Evolutionary conservation across 1,140 invertebrate genomes (phyloP).

Genomic region (Hylaeus volcanicus): DNA sequence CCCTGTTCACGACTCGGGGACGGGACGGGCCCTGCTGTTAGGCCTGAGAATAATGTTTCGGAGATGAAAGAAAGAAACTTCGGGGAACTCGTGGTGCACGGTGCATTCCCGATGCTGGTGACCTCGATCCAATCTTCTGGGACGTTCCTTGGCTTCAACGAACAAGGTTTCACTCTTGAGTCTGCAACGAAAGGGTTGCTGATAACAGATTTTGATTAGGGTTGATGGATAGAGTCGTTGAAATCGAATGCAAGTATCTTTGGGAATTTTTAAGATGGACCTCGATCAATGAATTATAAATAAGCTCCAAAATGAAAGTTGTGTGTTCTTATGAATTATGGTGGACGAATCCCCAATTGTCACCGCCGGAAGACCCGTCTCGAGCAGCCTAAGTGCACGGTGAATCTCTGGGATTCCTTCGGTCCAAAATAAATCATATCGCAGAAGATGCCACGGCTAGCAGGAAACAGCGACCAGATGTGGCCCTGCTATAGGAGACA

Average conservation of each 20-base stretch:
- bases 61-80: slow-evolving; percentile 58
- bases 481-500: slow-evolving; percentile 50
- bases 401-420: slow-evolving; percentile 57
- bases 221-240: too few species aligned
- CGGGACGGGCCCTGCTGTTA: slow-evolving; percentile 21
- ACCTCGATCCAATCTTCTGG: slow-evolving; percentile 26
- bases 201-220: too few species aligned
- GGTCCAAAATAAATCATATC: slow-evolving; percentile 63
- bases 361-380: too few species aligned
- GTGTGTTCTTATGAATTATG: too few species aligned
- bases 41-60: slow-evolving; percentile 56
- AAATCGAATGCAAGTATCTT: too few species aligned
- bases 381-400: background rate
- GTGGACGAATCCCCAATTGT: too few species aligned
- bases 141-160: background rate
- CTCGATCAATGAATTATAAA: too few species aligned
- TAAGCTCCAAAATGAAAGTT: too few species aligned
- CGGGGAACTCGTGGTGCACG: slow-evolving; percentile 42
- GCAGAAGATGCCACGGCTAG: slow-evolving; percentile 50
- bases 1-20: background rate
- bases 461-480: slow-evolving; percentile 64
- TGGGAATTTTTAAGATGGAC: too few species aligned
- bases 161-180: background rate
- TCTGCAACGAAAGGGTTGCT: background rate
- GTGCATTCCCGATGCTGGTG: slow-evolving; percentile 29